These are phyloP conservation scores for Metellina segmentata DNA, from an alignment of 2,888 invertebrate genomes.

Conservation along the genomic window DNA sequence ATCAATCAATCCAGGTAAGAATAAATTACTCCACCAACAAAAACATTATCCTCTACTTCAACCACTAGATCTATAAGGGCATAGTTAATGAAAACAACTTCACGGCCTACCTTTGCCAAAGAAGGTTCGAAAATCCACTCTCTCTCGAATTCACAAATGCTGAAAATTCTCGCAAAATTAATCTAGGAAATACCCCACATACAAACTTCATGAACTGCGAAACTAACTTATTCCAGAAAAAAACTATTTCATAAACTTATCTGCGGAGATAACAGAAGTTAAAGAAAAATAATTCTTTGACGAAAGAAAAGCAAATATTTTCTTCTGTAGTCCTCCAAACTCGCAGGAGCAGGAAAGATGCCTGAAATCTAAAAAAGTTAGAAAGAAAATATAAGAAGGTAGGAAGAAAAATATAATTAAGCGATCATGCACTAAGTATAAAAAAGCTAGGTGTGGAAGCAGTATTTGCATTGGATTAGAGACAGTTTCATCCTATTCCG, in stretches of 20 bases:
- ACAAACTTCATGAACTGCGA: not conserved
- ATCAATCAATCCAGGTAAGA: too few species aligned
- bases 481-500: conserved; percentile 1
- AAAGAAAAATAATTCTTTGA: conserved; percentile 21
- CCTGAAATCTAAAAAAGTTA: not conserved
- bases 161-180: not conserved
- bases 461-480: conserved; percentile 47
- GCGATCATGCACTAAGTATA: conserved; percentile 17
- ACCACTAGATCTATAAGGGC: too few species aligned
- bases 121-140: too few species aligned
- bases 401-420: conserved; percentile 6
- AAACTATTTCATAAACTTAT: conserved; percentile 38
- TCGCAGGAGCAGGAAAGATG: not conserved
- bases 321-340: not conserved
- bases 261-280: conserved; percentile 30
- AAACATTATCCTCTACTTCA: too few species aligned
- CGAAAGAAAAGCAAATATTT: conserved; percentile 20
- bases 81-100: too few species aligned
- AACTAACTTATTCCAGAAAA: not conserved
- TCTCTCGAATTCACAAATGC: not conserved
- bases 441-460: not conserved
- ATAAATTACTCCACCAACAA: too few species aligned
- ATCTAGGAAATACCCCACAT: not conserved
- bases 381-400: not conserved
- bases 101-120: too few species aligned